Evolutionary conservation across 2,797 vertebrate species (phyloP), one percentile per base, ranked within the genome.

Genomic region (Parauchenoglanis punctatus): DNA sequence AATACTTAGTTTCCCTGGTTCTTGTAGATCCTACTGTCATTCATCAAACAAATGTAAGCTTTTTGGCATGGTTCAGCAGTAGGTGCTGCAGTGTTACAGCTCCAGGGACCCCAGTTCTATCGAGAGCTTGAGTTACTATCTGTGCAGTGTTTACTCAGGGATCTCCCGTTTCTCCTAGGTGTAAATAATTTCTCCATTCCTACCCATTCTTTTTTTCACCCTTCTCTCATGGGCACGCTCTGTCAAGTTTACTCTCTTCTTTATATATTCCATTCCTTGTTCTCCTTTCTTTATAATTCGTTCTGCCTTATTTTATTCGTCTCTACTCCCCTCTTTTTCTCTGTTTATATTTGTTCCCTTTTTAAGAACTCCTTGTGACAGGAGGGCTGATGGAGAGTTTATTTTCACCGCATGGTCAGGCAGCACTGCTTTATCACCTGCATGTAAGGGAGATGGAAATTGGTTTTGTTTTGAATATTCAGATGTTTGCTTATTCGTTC

Each of bases 401-500:
- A 40, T 63, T 85, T 80, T 86, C 81, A 44, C 77, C 84, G 81
- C 87, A 70, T 81, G 82, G 46, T 63, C 63, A 65, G 61, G 56
- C 77, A 78, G 67, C 6, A 8, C 17, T 40, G 52, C 77, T 87
- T 91, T 88, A 88, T 90, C 85, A 90, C 85, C 90, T 87, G 87
- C 78, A 73, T 52, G 61, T 78, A 25, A 88, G 58, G 81, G 59
- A 83, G 84, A 90, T 75, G 70, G 81, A 85, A 88, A 87, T 85
- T 52, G 59, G 78, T 68, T 59, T n/a, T 63, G 63, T 86, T 83
- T 87, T 91, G 88, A 92, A 92, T 90, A 92, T 92, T 91, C 90
- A 91, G 87, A 86, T 87, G 80, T 90, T 90, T 86, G 82, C 80
- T 86, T 87, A 86, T 89, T 89, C 77, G 82, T 80, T 84, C 87